These are phyloP conservation scores for Amphiura filiformis DNA, from an alignment of 35 echinoderm and acorn worm genomes.

Conservation along the genomic window DNA sequence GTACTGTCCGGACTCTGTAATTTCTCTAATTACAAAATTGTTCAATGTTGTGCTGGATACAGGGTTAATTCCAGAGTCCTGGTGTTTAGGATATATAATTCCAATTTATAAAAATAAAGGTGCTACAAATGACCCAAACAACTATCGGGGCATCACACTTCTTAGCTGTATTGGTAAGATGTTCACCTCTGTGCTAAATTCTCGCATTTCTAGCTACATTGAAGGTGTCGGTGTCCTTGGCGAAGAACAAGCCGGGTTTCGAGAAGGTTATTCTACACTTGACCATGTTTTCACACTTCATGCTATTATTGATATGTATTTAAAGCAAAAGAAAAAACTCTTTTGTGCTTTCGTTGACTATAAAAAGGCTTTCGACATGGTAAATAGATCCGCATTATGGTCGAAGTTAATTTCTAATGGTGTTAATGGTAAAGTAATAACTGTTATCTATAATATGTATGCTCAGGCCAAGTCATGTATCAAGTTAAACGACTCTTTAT, in stretches of 20 bases:
- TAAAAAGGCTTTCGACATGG: not conserved
- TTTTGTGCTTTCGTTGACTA: not conserved
- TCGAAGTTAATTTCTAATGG: not conserved
- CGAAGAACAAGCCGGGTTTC: not conserved
- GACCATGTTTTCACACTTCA: not conserved
- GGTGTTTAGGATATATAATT: not conserved
- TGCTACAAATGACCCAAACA: not conserved
- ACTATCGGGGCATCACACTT: not conserved
- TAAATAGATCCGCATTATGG: not conserved
- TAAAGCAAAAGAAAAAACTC: no score
- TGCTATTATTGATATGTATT: not conserved
- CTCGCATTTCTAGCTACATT: not conserved
- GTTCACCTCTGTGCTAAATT: not conserved
- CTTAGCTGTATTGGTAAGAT: not conserved
- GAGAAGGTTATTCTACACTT: not conserved
- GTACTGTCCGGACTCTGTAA: not conserved
- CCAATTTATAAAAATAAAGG: conserved; percentile 12
- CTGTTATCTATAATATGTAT: not conserved
- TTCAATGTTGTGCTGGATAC: conserved; percentile 7
- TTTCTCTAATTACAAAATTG: not conserved
- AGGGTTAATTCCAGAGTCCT: not conserved
- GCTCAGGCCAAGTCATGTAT: not conserved
- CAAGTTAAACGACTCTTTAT: no score
- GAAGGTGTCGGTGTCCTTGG: not conserved
- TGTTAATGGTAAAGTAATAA: not conserved